Conservation (phyloP, 2,888 invertebrate genomes). For the Leptothorax acervorum region DNA sequence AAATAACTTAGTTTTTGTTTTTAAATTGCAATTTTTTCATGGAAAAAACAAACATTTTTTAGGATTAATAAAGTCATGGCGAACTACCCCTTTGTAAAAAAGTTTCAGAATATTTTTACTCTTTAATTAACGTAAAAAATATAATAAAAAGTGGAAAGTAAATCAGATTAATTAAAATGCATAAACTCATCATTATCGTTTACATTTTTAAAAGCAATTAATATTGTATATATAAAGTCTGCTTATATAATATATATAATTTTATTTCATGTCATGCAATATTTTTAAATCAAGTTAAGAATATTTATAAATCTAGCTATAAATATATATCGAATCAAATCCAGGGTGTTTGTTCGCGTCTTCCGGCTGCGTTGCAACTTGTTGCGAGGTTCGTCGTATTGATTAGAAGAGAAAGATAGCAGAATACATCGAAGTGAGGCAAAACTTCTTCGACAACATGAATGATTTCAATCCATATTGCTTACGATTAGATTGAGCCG, state of each 20-base stretch:
- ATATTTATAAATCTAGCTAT: not conserved
- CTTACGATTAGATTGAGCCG: constrained; percentile 75
- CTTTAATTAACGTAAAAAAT: not conserved
- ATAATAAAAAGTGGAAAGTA: not conserved
- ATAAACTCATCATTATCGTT: not conserved
- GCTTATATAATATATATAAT: not conserved
- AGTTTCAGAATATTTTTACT: not conserved
- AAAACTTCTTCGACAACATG: constrained; percentile 76
- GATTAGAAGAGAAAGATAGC: constrained; percentile 74
- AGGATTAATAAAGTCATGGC: not conserved
- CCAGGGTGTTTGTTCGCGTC: constrained; percentile 13
- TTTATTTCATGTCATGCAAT: not conserved
- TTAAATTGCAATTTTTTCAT: not conserved
- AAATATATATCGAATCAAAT: not conserved
- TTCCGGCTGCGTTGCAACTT: constrained; percentile 74
- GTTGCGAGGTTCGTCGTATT: constrained; percentile 80
- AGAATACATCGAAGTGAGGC: constrained; percentile 56
- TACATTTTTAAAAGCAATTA: not conserved
- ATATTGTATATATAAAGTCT: not conserved
- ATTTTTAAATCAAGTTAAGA: not conserved
- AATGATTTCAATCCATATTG: constrained; percentile 77
- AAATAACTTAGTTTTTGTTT: not conserved
- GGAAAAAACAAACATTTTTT: not conserved
- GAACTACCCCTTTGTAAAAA: not conserved
- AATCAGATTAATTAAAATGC: not conserved